Evolutionary conservation across 2,113 vertebrate species (phyloP).

Genomic region (Amia ocellicauda): DNA sequence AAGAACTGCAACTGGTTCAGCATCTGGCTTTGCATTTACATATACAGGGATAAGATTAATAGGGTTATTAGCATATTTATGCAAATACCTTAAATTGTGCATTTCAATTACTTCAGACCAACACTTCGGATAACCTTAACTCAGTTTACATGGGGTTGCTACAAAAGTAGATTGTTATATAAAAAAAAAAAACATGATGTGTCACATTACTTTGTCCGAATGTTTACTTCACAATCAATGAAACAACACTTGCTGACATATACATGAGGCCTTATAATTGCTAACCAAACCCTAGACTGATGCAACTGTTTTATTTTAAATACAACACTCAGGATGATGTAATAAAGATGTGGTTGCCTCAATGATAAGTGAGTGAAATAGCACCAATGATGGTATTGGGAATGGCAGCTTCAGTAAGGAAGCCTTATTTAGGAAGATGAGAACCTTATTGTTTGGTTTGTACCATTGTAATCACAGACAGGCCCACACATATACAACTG

Average conservation of each 20-base stretch:
- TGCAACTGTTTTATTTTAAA: constrained; percentile 15
- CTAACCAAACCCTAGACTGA: not conserved
- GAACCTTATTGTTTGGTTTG: no score
- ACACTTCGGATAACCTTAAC: constrained; percentile 36
- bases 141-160: no score
- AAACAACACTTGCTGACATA: not conserved
- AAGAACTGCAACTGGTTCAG: constrained; percentile 77
- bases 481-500: not conserved
- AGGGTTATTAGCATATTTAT: constrained; percentile 72
- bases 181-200: no score
- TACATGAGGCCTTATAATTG: not conserved
- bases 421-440: no score
- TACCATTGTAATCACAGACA: no score
- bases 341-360: no score
- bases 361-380: no score
- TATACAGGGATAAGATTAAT: constrained; percentile 77
- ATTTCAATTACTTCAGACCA: constrained; percentile 60
- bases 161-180: no score
- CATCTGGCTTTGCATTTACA: constrained; percentile 74
- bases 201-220: no score
- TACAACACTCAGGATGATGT: constrained; percentile 11
- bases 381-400: no score
- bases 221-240: no score
- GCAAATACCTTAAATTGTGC: constrained; percentile 60
- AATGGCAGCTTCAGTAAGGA: no score